Percentiles rank a stretch among this genome's conserved stretches.
These are phyloP conservation scores for Calcarius lapponicus DNA, from an alignment of 2,797 vertebrate species.

Conservation along the genomic window DNA sequence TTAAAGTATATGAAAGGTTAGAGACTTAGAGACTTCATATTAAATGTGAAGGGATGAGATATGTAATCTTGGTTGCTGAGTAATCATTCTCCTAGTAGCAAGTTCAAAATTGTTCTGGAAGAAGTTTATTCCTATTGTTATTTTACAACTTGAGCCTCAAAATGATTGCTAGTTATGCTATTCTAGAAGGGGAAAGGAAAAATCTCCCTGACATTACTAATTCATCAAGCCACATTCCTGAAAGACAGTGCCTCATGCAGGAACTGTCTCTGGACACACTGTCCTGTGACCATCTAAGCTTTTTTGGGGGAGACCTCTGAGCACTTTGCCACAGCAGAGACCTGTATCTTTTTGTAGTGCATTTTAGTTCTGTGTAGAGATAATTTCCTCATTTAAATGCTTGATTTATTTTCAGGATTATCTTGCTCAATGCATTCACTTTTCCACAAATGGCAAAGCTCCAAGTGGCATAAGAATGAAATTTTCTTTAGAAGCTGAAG, in stretches of 20 bases:
- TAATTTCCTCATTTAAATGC: not conserved
- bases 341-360: not conserved
- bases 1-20: not conserved
- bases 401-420: not conserved
- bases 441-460: not conserved
- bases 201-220: not conserved
- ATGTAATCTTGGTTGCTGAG: not conserved
- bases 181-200: not conserved
- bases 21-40: not conserved
- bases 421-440: not conserved
- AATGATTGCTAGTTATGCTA: not conserved
- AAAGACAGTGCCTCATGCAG: not conserved
- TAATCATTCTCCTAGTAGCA: not conserved
- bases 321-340: not conserved
- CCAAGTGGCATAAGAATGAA: not conserved
- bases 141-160: not conserved
- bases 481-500: not conserved
- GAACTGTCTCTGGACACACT: not conserved
- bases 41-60: not conserved
- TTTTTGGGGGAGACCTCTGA: not conserved
- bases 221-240: not conserved
- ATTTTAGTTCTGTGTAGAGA: not conserved
- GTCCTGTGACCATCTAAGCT: not conserved
- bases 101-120: not conserved
- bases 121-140: not conserved